phyloP scores from a whole-genome alignment of 2,113 vertebrate genomes.

The Oncorhynchus tshawytscha region DNA sequence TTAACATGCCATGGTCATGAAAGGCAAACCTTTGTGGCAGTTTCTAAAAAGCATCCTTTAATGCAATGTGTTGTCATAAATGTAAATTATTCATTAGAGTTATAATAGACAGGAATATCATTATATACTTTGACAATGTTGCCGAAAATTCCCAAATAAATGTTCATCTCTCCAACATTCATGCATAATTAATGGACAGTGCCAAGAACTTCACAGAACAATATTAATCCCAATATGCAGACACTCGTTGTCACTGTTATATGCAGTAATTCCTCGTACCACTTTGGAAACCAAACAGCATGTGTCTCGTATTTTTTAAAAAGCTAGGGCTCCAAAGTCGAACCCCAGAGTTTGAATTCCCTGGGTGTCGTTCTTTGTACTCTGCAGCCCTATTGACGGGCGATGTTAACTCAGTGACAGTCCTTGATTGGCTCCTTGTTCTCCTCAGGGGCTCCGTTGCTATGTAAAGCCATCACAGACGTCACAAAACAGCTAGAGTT shows the following conservation, averaged over 20 bases:
- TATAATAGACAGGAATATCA: constrained; percentile 9
- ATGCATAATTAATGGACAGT: neutral
- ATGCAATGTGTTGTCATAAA: neutral
- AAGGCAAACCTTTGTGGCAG: neutral
- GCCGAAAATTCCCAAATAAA: neutral
- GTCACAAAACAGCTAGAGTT: neutral
- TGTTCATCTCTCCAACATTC: constrained; percentile 3
- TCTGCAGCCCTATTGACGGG: neutral
- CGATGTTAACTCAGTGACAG: neutral
- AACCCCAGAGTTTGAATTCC: constrained; percentile 7
- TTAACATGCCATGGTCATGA: neutral
- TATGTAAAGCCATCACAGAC: neutral
- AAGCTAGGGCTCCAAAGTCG: neutral
- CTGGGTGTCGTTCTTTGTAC: constrained; percentile 1
- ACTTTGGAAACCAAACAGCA: neutral
- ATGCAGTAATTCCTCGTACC: constrained; percentile 8
- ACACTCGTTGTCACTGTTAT: neutral
- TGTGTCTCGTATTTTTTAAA: neutral
- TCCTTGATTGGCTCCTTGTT: neutral
- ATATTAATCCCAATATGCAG: constrained; percentile 9
- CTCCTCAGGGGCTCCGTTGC: neutral
- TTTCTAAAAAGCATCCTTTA: neutral
- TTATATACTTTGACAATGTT: constrained; percentile 7
- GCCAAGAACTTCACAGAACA: constrained; percentile 3
- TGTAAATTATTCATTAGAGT: neutral